Base-by-base conservation (phyloP, 2,113 vertebrate genomes). In the Labrus mixtus region DNA sequence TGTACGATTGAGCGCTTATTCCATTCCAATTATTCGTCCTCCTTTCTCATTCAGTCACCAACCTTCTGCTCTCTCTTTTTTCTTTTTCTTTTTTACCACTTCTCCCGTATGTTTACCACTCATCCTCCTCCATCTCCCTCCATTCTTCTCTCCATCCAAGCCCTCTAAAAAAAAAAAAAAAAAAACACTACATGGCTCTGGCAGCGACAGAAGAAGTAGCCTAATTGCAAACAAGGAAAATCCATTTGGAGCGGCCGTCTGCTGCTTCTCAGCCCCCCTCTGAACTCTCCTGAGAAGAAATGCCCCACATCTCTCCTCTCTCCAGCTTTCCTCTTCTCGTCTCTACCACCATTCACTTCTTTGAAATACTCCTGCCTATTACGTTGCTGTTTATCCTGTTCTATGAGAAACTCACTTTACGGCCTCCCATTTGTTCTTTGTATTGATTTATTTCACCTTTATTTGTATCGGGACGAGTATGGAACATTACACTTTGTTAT, bases 141-240 rank as follows among this genome's bases (percentile, higher is more conserved):
- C 46, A 22, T 78, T 54, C 62, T 43, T 80, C 68, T 43, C 65
- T 59, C 29, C 57, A 17, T 45, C 67, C 79, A 66, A 43, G 2
- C 15, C 57, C 37, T n/a, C 64, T 61, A 33, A 33, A 33, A n/a
- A n/a, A n/a, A n/a, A n/a, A n/a, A n/a, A n/a, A n/a, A n/a, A 4
- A 39, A 70, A 75, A 55, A 80, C 68, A 51, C 62, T 66, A 78
- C 87, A 79, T 79, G 85, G 29, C 74, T 73, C 77, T 87, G 87
- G 87, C 86, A 82, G 84, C 65, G 43, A 81, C 76, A 60, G 84
- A 73, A 76, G 83, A 87, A 88, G 86, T 60, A 76, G 89, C 84
- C 91, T 93, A 89, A 93, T 92, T 93, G 90, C 91, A 92, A 92
- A 92, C 88, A 93, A 85, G 87, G 85, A 93, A 94, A 94, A 94